A percentile compares a stretch with the other conserved stretches of the same genome.
phyloP scores from a whole-genome alignment of 2,888 invertebrate species.

The Rotaria socialis region DNA sequence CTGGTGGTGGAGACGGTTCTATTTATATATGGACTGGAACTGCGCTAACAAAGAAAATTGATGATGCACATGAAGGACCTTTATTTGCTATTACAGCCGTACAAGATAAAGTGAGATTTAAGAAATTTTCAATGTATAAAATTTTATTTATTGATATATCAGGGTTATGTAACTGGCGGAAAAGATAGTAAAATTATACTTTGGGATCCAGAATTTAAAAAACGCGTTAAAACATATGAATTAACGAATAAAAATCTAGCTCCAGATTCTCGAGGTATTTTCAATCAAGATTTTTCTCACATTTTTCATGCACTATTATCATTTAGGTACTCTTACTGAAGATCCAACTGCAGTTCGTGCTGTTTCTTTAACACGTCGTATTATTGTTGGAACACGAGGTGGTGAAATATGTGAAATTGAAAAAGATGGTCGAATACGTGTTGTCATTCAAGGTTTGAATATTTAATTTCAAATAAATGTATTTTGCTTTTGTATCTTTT shows the following conservation, averaged over 20 bases:
- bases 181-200: conserved; percentile 60
- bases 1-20: conserved; percentile 59
- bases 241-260: conserved; percentile 54
- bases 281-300: not conserved
- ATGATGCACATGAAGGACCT: conserved; percentile 60
- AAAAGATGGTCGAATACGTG: conserved; percentile 55
- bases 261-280: conserved; percentile 48
- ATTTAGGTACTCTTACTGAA: conserved; percentile 52
- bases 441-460: conserved; percentile 55
- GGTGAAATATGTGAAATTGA: conserved; percentile 59
- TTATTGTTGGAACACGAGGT: conserved; percentile 59
- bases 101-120: conserved; percentile 48
- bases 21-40: conserved; percentile 58
- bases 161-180: conserved; percentile 61
- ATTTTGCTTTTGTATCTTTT: not conserved
- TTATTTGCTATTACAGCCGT: conserved; percentile 59
- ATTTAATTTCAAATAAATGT: not conserved
- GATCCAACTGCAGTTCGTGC: conserved; percentile 56
- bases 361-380: conserved; percentile 57
- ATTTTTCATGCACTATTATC: not conserved
- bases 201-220: conserved; percentile 60
- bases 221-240: conserved; percentile 57
- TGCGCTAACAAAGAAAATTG: conserved; percentile 52
- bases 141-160: conserved; percentile 38
- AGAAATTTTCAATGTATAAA: not conserved